Conservation (phyloP, 2,888 invertebrate genomes). For the Thereva unica region DNA sequence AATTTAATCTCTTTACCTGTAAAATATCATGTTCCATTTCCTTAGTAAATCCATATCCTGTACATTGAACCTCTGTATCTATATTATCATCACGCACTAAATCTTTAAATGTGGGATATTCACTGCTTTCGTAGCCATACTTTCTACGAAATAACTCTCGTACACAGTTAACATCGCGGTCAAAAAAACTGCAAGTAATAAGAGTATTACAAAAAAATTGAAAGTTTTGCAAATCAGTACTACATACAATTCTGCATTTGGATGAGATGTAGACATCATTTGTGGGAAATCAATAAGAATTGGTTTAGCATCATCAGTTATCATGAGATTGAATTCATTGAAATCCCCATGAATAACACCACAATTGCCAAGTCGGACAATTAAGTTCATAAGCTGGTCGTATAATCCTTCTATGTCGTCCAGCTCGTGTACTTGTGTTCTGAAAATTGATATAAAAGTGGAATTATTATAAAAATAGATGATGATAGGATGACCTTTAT, state of each 20-base stretch:
- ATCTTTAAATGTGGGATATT: constrained; percentile 77
- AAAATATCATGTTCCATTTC: constrained; percentile 76
- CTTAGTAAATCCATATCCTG: constrained; percentile 88
- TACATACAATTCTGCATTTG: constrained; percentile 82
- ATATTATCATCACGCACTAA: constrained; percentile 76
- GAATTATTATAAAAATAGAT: no score
- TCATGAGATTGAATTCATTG: constrained; percentile 98
- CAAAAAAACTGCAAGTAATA: constrained; percentile 72
- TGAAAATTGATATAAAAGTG: constrained; percentile 46
- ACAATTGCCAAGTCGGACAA: constrained; percentile 86
- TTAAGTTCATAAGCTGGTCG: constrained; percentile 91
- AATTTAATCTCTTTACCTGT: constrained; percentile 54
- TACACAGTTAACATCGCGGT: constrained; percentile 93
- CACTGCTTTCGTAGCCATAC: constrained; percentile 85
- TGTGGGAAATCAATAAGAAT: constrained; percentile 98
- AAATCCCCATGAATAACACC: constrained; percentile 99
- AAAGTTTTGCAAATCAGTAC: neutral
- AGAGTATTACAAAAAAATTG: neutral
- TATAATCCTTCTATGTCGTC: constrained; percentile 77
- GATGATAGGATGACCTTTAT: no score
- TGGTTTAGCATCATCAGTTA: constrained; percentile 76
- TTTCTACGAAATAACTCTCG: constrained; percentile 87
- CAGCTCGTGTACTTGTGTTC: constrained; percentile 69
- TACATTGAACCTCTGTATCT: constrained; percentile 88
- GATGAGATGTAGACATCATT: constrained; percentile 94